Evolutionary conservation across 2,113 vertebrate species (phyloP), one percentile per base, ranked within the genome.

Genomic region (Saguinus midas): DNA sequence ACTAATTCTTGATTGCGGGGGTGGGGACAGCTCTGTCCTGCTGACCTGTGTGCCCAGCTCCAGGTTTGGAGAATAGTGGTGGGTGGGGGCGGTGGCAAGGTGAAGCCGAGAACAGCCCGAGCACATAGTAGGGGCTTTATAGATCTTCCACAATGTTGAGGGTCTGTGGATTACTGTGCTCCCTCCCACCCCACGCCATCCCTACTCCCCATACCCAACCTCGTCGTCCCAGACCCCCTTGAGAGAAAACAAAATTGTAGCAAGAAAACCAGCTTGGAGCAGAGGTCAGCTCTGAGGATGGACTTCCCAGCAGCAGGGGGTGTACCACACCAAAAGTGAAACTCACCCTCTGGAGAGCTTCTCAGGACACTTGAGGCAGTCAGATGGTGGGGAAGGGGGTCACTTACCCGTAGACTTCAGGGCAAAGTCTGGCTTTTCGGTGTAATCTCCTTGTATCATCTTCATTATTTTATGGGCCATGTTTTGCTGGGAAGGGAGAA

Each of bases 381-480:
- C 21, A 3, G 21, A 5, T 1, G 25, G 1, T 23, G 23, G 48
- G 0, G 29, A 35, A 8, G 68, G 16, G 5, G 16, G 9, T 23
- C 79, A 37, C 96, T 80, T 27, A 97, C 98, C 98, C 75, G 96
- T 97, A 5, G 98, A 98, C 70, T 98, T 98, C 12, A 98, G 91
- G 88, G 98, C 98, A 23, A 98, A 98, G 94, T 98, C 98, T 0
- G 98, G 96, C 95, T 97, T 98, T 79, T 98, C 98, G 14, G 90
- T 98, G 70, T 97, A 98, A 85, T 98, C 98, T 8, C 98, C 98
- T 17, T 98, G 98, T 45, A 98, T 98, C 95, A 98, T 95, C 96
- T 96, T 98, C 95, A 98, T 97, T 73, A 98, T 98, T 79, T 96
- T 98, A 96, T 98, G 97, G 52, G 96, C 32, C 96, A 98, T 80